A percentile compares a stretch with the other conserved stretches of the same genome.
Evolutionary conservation across 2,113 vertebrate species (phyloP).

Genomic region (Scopus umbretta): DNA sequence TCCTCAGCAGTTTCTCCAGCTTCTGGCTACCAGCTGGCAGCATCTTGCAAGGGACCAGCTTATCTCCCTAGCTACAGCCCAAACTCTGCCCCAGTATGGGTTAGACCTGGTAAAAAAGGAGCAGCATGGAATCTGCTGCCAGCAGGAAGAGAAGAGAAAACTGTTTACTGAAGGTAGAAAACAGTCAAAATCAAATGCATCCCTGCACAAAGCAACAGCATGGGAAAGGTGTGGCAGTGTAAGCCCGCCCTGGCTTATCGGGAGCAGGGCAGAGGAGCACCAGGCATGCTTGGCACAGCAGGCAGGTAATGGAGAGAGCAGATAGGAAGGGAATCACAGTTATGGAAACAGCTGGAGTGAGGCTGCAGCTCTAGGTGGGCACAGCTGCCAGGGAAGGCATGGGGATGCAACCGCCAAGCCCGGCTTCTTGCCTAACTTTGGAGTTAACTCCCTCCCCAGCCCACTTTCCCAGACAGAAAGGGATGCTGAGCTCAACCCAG

Average conservation of each 20-base stretch:
- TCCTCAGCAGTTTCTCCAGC: background rate
- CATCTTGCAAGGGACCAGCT: background rate
- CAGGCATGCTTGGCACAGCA: background rate
- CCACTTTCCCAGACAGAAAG: background rate
- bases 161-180: background rate
- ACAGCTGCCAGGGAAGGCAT: background rate
- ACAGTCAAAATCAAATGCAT: background rate
- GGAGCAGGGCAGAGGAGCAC: background rate
- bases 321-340: background rate
- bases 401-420: background rate
- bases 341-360: background rate
- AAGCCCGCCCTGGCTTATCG: background rate
- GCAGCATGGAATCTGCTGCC: accelerated
- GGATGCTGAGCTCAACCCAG: background rate
- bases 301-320: background rate
- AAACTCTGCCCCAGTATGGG: background rate
- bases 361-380: background rate
- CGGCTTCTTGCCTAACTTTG: background rate
- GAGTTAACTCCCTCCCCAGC: background rate
- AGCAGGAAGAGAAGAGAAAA: background rate
- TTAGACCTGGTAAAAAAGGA: accelerated
- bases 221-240: background rate
- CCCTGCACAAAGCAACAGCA: background rate
- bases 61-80: background rate
- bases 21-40: background rate